Evolutionary conservation across 2,888 invertebrate species (phyloP).

Genomic region (Heliconius hortense): DNA sequence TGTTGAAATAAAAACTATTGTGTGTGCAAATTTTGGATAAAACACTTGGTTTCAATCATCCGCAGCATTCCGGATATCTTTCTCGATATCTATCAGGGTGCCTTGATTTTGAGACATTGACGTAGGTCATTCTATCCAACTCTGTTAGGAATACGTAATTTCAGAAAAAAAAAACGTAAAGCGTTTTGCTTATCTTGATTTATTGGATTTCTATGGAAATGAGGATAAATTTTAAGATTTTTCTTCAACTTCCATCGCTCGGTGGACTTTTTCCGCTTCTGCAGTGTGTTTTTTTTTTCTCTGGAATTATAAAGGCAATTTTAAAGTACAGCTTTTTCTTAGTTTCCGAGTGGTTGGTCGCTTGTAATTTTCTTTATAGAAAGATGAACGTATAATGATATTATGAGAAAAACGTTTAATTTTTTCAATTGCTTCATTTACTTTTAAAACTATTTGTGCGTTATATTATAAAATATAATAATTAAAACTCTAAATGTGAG

Average conservation of each 20-base stretch:
- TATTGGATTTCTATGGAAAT: constrained; percentile 21
- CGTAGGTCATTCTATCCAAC: constrained; percentile 44
- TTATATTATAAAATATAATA: neutral
- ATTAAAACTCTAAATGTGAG: neutral
- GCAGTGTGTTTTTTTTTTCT: constrained; percentile 3
- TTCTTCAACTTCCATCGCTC: constrained; percentile 5
- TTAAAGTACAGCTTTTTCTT: constrained; percentile 7
- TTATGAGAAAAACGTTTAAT: neutral
- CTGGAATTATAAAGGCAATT: constrained; percentile 12
- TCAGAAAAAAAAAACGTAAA: constrained; percentile 30
- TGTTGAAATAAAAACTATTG: constrained; percentile 29
- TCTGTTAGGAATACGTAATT: constrained; percentile 39
- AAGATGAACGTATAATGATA: neutral
- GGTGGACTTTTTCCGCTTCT: neutral
- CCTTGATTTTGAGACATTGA: constrained; percentile 56
- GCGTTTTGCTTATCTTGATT: constrained; percentile 33
- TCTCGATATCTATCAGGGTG: constrained; percentile 50
- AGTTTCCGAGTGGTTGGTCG: constrained; percentile 12
- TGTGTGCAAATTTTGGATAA: constrained; percentile 47
- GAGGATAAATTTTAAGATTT: constrained; percentile 21
- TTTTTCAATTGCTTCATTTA: neutral
- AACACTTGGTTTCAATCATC: constrained; percentile 65
- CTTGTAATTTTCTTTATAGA: constrained; percentile 4
- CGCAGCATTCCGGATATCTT: constrained; percentile 56
- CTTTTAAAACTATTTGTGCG: neutral